Base-by-base conservation (phyloP, 2,113 vertebrate genomes). In the Loxodonta africana region DNA sequence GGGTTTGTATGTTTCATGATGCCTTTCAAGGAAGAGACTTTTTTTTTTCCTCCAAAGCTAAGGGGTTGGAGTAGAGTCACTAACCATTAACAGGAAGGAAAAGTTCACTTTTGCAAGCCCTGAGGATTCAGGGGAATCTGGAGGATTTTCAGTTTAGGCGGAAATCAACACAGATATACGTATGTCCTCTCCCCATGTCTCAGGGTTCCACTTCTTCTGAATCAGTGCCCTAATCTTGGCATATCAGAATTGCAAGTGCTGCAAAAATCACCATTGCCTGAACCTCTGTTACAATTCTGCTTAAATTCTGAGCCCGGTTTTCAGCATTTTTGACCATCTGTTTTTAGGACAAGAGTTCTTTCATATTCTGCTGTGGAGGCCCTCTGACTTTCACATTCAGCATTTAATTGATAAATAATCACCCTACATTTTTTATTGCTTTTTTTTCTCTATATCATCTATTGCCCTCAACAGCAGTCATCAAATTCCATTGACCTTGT, bases 1-100 rank as follows among this genome's bases (percentile, higher is more conserved):
- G 1, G 1, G 1, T 46, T 44, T 91, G 2, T 25, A 3, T 33
- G 1, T 0, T n/a, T 77, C 2, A 2, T 18, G 7, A 51, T 74
- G 15, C 51, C 87, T 53, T 93, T 85, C 21, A 93, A 95, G 5
- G 12, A 67, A 67, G 57, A 73, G 6, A n/a, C 30, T 57, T 57
- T 57, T 57, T 57, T 26, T 33, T 85, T 41, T 92, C 62, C 12
- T 23, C 63, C n/a, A 23, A 84, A 77, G 21, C 4, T 14, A 44
- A 30, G 0, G 46, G 17, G 10, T 25, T 37, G 5, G 21, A 63
- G 14, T 4, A 12, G 25, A 3, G 14, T 0, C 8, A 37, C 8
- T 57, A 74, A 28, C 20, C 14, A 12, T 78, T 17, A 48, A 28
- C 8, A 15, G 2, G 20, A 10, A 46, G 9, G n/a, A 15, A 0